Evolutionary conservation across 2,888 invertebrate genomes (phyloP).

Genomic region (Drosophila hamatofila): DNA sequence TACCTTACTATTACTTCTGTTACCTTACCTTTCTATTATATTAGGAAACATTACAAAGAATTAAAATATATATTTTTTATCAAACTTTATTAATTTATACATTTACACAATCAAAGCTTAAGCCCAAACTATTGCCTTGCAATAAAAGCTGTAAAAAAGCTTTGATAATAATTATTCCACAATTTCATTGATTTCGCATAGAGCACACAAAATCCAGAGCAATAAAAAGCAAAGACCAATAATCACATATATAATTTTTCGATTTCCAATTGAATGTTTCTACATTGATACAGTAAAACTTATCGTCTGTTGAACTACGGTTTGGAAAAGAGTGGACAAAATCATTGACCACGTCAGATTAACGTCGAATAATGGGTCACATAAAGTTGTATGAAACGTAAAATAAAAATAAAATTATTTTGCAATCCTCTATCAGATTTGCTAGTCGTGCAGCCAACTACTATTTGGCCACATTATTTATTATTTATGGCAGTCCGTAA

Average conservation of each 20-base stretch:
- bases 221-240: conserved; percentile 33
- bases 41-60: too few species aligned
- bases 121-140: too few species aligned
- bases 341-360: background rate
- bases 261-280: background rate
- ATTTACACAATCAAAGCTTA: too few species aligned
- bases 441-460: background rate
- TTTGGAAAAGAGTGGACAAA: background rate
- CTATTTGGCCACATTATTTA: conserved; percentile 12
- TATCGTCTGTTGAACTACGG: conserved; percentile 34
- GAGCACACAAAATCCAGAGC: conserved; percentile 1
- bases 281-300: conserved; percentile 2
- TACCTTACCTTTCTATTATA: too few species aligned
- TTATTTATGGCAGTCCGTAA: conserved; percentile 20
- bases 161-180: conserved; percentile 25
- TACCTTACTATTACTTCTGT: too few species aligned
- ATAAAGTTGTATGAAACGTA: background rate
- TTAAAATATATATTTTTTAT: too few species aligned
- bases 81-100: too few species aligned
- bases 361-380: background rate
- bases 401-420: background rate
- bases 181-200: background rate
- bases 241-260: background rate
- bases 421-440: background rate
- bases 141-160: conserved; percentile 2